Base-by-base conservation (phyloP, 1,140 invertebrate genomes). In the Meteorus sp. region DNA sequence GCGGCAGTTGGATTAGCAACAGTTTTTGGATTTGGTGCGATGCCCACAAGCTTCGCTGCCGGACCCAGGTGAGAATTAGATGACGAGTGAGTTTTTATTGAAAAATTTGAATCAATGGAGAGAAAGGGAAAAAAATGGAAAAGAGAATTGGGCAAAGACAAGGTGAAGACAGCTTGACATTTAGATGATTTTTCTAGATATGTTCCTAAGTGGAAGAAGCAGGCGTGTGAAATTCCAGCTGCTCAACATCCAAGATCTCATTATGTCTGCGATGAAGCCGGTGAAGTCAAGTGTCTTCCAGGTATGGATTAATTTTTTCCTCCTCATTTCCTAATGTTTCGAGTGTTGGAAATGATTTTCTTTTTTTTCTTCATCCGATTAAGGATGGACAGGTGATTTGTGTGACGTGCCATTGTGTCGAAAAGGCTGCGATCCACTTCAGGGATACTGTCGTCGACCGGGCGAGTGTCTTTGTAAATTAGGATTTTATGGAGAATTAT, bases 401-500 rank as follows among this genome's bases (percentile, higher is more conserved):
- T 98, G 95, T 77, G 91, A 94, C 74, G 92, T 91, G 61, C 92
- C 92, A 1, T 90, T 93, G 67, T 98, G 95, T 78, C 85, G 88
- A 54, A 88, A 92, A 61, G 93, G 93, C 33, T 98, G 95, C 71
- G 91, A 96, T 79, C 87, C 89, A 8, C 82, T 94, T 61, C 91
- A 96, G 84, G 95, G 95, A n/a, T 94, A 91, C 71, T 98, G 95
- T 78, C 89, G 91, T 61, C 79, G 88, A 20, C 95, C 95, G 0
- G 88, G 87, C 0, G 90, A 93, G 73, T 93, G 91, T 67, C 82
- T 89, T 7, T 92, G 90, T 73, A 91, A 91, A 75, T 79, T 93
- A 13, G 90, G 91, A 2, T 94, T 90, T 78, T 91, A 90, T 60
- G 91, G 91, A 0, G 89, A 92, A 60, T 76, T 85, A 7, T 94